Evolutionary conservation across 2,113 vertebrate genomes (phyloP), one percentile per base, ranked within the genome.

Genomic region (Platysternon megacephalum): DNA sequence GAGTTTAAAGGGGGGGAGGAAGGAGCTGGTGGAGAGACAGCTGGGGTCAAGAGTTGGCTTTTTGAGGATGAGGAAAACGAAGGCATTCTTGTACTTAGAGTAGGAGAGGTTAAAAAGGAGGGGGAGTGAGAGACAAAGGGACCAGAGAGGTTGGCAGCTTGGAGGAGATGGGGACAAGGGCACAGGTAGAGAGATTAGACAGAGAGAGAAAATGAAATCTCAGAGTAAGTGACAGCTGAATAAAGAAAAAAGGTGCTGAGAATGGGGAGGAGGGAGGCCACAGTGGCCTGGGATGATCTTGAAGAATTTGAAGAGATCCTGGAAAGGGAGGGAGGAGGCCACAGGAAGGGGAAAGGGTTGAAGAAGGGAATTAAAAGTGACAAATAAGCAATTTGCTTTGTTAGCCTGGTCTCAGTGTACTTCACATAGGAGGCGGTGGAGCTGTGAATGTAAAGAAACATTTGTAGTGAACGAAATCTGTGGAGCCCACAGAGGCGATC

Each of bases 61-160:
- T 79, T 26, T 87, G 80, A 85, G 85, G 46, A 61, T 21, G 76
- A 35, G 32, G 13, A 3, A 78, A 24, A 56, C 19, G 19, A 17
- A 84, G 81, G 74, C 22, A 10, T 78, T 86, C 39, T 21, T 90
- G 11, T 84, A 49, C 8, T 13, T 48, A 44, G 51, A 80, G 26
- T 8, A 85, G 49, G 29, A 65, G 28, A 86, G 13, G 8, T n/a
- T 44, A 78, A 56, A 12, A 29, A 78, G 44, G 11, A 35, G 9
- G 21, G 5, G 76, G 44, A 44, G 29, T 26, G 44, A 48, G 24
- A 32, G 53, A 17, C 51, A 53, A 86, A 2, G 79, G 51, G 46
- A 5, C 6, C 39, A 39, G 2, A 8, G 0, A 1, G 2, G 74
- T 32, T 82, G 13, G 3, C 19, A 14, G 56, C 9, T 24, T 79